A percentile compares a stretch with the other conserved stretches of the same genome.
These are phyloP conservation scores for Uria lomvia DNA, from an alignment of 2,113 vertebrate species.

Conservation along the genomic window DNA sequence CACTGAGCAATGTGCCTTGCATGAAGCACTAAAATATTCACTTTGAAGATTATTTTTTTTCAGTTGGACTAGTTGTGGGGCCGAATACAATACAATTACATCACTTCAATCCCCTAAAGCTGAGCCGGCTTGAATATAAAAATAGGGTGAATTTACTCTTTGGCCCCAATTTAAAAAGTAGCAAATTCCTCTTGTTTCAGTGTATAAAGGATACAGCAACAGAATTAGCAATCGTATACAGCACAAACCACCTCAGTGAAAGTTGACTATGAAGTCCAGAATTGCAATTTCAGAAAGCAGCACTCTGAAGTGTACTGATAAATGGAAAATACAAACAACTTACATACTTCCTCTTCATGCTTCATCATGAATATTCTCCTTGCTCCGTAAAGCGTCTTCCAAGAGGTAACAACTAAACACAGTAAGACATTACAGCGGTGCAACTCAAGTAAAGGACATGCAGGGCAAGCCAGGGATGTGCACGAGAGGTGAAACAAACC, in stretches of 20 bases:
- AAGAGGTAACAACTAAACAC: neutral
- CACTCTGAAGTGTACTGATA: conserved; percentile 22
- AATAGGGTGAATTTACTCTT: conserved; percentile 65
- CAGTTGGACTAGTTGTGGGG: conserved; percentile 42
- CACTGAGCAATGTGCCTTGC: conserved; percentile 29
- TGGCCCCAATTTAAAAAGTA: conserved; percentile 65
- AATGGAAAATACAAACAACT: neutral
- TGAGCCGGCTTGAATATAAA: conserved; percentile 62
- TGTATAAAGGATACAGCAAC: conserved; percentile 7
- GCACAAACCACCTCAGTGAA: conserved; percentile 47
- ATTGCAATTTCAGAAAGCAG: conserved; percentile 11
- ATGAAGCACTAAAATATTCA: conserved; percentile 47
- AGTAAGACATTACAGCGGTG: neutral
- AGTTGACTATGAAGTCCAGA: conserved; percentile 47
- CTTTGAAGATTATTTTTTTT: conserved; percentile 66
- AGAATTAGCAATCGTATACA: conserved; percentile 10
- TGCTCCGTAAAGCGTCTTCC: neutral
- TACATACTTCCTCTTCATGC: neutral
- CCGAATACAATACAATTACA: conserved; percentile 57
- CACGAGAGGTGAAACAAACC: neutral
- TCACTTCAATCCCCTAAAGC: conserved; percentile 66
- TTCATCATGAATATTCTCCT: neutral
- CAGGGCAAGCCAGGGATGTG: neutral
- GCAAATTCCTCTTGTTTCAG: conserved; percentile 63
- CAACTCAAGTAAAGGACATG: neutral